Evolutionary conservation across 2,113 vertebrate species (phyloP), one percentile per base, ranked within the genome.

Genomic region (Glaucidium brasilianum): DNA sequence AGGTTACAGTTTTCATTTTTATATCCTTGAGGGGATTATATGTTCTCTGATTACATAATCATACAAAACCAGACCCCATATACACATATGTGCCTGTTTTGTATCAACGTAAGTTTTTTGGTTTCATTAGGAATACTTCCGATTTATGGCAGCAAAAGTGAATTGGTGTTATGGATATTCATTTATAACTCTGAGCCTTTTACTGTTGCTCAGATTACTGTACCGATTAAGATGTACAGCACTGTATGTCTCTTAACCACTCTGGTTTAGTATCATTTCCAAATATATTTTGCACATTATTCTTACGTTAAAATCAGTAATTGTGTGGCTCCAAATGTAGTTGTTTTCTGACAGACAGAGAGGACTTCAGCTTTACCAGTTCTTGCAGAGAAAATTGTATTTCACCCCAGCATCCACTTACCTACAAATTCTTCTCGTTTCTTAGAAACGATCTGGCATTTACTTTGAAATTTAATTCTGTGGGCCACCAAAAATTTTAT

Each of bases 1-100:
- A 94, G 84, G 90, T 93, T 82, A 87, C 25, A 50, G n/a, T 91
- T 95, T 95, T 82, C 69, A 29, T 76, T 95, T 82, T 89, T 41
- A 55, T 69, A 26, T 66, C 68, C 69, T 78, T 69, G 29, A 47
- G 53, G 62, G 74, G 47, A 82, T 81, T 82, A 25, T 82, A 4
- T 81, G 35, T 68, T 94, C 85, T 78, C 69, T 93, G 91, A 93
- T 92, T 92, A 81, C 23, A 41, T 73, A 86, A 94, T 82, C 83
- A 69, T 49, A 89, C n/a, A 79, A 81, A 95, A 19, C 4, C 68
- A 72, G 72, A 53, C 2, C 1, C 29, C 73, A 39, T 68, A 41
- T 32, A 67, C 22, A 71, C 34, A 53, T 47, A 78, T 23, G 43
- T 63, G 45, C 66, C 52, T 77, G 72, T 69, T 95, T 93, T 83